phyloP scores from a whole-genome alignment of 2,113 vertebrate genomes.

The Ochotona curzoniae region DNA sequence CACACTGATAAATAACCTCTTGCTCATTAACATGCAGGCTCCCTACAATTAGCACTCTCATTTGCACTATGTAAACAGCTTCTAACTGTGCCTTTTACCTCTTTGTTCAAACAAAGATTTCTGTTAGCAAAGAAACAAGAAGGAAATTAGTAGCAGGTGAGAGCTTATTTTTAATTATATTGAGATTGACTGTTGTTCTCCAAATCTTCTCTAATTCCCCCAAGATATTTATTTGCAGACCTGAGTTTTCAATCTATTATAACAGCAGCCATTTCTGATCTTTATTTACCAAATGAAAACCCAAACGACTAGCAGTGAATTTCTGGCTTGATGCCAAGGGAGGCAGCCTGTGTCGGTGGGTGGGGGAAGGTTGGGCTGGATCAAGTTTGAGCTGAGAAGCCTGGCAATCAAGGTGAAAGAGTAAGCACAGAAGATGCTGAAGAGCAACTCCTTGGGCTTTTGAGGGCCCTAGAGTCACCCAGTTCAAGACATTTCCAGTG shows the following conservation, averaged over 20 bases:
- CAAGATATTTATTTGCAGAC: slow-evolving; percentile 83
- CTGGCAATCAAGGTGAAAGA: not conserved
- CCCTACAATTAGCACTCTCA: slow-evolving; percentile 82
- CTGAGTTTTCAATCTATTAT: slow-evolving; percentile 74
- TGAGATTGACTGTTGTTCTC: slow-evolving; percentile 83
- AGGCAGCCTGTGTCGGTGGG: not conserved
- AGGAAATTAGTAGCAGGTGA: slow-evolving; percentile 84
- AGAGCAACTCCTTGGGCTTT: not conserved
- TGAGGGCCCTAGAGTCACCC: not conserved
- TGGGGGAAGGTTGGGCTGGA: not conserved
- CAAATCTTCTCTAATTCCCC: slow-evolving; percentile 83
- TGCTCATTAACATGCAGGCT: slow-evolving; percentile 83
- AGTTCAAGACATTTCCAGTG: not conserved
- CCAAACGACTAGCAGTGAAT: slow-evolving; percentile 71
- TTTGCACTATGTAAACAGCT: slow-evolving; percentile 83
- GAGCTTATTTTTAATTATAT: slow-evolving; percentile 84
- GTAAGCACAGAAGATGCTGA: not conserved
- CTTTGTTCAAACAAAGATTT: slow-evolving; percentile 83
- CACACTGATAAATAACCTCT: slow-evolving; percentile 84
- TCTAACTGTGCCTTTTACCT: slow-evolving; percentile 82
- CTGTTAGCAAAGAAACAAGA: slow-evolving; percentile 82
- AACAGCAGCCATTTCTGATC: slow-evolving; percentile 79
- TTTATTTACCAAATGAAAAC: slow-evolving; percentile 81
- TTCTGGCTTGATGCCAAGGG: slow-evolving; percentile 64
- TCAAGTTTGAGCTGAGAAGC: slow-evolving; percentile 6